Percentiles rank a stretch among this genome's conserved stretches.
Evolutionary conservation across 2,797 vertebrate species (phyloP).

Genomic region (Labroides dimidiatus): DNA sequence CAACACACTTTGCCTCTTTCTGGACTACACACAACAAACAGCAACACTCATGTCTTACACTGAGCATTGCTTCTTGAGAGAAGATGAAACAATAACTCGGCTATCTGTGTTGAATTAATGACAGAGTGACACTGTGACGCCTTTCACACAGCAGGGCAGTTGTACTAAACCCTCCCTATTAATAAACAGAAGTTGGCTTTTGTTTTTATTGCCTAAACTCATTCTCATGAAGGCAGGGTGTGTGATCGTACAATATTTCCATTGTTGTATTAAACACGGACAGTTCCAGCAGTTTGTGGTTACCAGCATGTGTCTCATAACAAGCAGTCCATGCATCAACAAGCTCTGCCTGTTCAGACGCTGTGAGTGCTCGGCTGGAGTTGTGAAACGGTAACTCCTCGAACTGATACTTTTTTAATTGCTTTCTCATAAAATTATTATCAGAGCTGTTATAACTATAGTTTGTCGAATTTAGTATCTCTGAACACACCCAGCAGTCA

Average conservation of each 20-base stretch:
- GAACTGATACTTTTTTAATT: no score
- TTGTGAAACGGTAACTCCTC: no score
- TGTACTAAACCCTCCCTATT: background rate
- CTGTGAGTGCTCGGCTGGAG: background rate
- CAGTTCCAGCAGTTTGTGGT: slow-evolving; percentile 34
- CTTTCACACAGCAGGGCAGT: background rate
- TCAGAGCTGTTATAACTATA: no score
- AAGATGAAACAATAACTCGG: background rate
- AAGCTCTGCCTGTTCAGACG: slow-evolving; percentile 9
- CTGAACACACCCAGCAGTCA: no score
- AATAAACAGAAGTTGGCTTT: slow-evolving; percentile 15
- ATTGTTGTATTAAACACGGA: slow-evolving; percentile 13
- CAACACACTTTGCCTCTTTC: background rate
- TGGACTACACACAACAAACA: background rate
- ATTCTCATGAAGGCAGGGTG: slow-evolving; percentile 12
- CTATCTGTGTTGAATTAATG: slow-evolving; percentile 5
- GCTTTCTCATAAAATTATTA: no score
- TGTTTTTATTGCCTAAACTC: slow-evolving; percentile 28
- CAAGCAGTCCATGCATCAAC: slow-evolving; percentile 9
- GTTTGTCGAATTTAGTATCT: no score
- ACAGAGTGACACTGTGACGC: background rate
- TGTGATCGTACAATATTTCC: slow-evolving; percentile 1
- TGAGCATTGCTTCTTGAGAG: background rate
- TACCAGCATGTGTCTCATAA: slow-evolving; percentile 2
- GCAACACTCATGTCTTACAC: background rate